Evolutionary conservation across 2,888 invertebrate genomes (phyloP), one percentile per base, ranked within the genome.

Genomic region (Diadegma fenestrale): DNA sequence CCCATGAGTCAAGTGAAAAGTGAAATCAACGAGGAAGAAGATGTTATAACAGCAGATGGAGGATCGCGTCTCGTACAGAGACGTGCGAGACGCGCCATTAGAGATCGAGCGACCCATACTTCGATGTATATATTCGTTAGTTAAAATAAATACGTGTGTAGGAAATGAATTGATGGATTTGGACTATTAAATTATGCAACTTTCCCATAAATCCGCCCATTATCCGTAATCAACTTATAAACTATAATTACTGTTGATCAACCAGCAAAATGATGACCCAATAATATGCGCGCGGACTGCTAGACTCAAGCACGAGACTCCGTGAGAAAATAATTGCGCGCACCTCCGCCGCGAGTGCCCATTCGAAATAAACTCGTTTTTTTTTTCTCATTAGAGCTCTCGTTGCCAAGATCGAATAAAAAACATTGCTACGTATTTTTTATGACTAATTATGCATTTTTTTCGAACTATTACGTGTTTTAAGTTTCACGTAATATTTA

Each of bases 21-120:
- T 85, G 85, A 85, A 85, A 85, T 85, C 85, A 82, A 85, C 82
- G 71, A 85, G 85, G 85, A 80, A 85, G 85, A 85, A 79, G 78
- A 82, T 82, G 79, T 82, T 76, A 80, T 76, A 80, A 80, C 61
- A 51, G 69, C 61, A 51, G 64, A 69, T 37, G 69, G 51, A 54
- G 71, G 69, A 71, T 73, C 33, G 37, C 37, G 10, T 37, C 76
- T 26, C 64, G 22, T 17, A 22, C 61, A 54, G 30, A 54, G 33
- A 58, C 33, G 54, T 71, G 12, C 41, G 45, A 14, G 71, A 80
- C 79, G 81, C 64, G 81, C 64, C 79, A 54, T 58, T 69, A 37
- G 79, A 78, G 75, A 82, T 80, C 58, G 64, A 48, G 71, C 58
- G 71, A 54, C 75, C 48, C 63, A 33, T 54, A 33, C 41, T 17